Base-by-base conservation (phyloP, 1,140 invertebrate genomes). In the Drosophila athabasca region DNA sequence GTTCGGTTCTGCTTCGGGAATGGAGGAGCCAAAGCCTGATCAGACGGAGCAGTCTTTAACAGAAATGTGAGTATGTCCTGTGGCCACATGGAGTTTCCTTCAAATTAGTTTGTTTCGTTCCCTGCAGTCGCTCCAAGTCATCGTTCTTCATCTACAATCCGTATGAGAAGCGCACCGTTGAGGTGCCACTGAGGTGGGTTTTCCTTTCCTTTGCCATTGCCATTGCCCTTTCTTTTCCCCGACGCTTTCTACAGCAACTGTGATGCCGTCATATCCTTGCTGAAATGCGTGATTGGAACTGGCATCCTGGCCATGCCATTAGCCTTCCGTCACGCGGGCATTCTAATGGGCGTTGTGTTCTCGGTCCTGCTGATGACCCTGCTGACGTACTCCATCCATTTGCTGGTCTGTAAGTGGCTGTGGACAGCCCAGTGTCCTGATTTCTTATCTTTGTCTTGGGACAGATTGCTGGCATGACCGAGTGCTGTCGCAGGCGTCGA, bases 381-480 rank as follows among this genome's bases (percentile, higher is more conserved):
- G 15, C 65, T 85, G n/a, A 85, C 81, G 9, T 85, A 87, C 44
- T 87, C 58, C 69, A 87, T 85, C 31, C 82, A 85, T 50, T 74
- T 85, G 69, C 74, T 85, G 81, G 81, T 85, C 53, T 60, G 81
- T 85, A 77, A 69, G 62, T 85, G 64, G 29, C 49, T 46, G 11
- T 43, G 60, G 8, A 26, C 19, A 53, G 26, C 39, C 39, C 13
- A 31, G 35, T 57, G 11, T 1, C 26, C 15, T 31, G 15, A 39
- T 39, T 52, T 45, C 50, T 49, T 19, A 55, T 59, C 31, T 35
- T 24, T 2, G 44, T 22, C 9, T 48, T 19, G 26, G 24, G 39
- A 39, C 45, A 84, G 81, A 85, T 85, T 19, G 29, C 50, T 17
- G 74, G 77, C 19, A 85, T 85, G 81, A 85, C 81, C 6, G 81